These are phyloP conservation scores for Mustelus asterias DNA, from an alignment of 2,113 vertebrate genomes.

Conservation along the genomic window DNA sequence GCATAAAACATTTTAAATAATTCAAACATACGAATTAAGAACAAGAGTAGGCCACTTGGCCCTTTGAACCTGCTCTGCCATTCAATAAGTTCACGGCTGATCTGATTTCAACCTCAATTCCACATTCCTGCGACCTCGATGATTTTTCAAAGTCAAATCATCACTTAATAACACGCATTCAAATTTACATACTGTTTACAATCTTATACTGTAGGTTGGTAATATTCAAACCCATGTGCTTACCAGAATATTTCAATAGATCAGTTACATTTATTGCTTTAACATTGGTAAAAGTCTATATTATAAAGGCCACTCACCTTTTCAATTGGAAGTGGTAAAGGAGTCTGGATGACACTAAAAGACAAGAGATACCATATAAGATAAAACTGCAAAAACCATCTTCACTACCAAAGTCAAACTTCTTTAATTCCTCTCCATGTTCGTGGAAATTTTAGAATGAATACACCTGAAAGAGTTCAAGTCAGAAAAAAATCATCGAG, in stretches of 20 bases:
- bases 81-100: no score
- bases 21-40: no score
- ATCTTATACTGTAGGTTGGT: background rate
- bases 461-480: background rate
- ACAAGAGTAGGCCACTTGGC: no score
- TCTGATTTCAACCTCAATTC: background rate
- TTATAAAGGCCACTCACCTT: conserved; percentile 72
- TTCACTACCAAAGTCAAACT: background rate
- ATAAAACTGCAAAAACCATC: conserved; percentile 17
- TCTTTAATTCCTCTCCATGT: background rate
- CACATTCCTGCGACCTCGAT: background rate
- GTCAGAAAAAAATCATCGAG: background rate
- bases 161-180: background rate
- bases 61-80: no score
- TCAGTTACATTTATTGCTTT: background rate
- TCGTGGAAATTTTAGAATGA: background rate
- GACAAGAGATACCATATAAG: conserved; percentile 42
- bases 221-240: background rate
- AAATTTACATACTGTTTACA: background rate
- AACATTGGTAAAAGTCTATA: background rate
- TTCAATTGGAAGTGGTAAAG: conserved; percentile 92
- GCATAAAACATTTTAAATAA: background rate
- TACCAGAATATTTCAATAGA: background rate
- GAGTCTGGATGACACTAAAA: conserved; percentile 88
- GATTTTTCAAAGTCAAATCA: background rate